A percentile compares a stretch with the other conserved stretches of the same genome.
phyloP scores from a whole-genome alignment of 1,140 invertebrate genomes.

The Choristoneura fumiferana region DNA sequence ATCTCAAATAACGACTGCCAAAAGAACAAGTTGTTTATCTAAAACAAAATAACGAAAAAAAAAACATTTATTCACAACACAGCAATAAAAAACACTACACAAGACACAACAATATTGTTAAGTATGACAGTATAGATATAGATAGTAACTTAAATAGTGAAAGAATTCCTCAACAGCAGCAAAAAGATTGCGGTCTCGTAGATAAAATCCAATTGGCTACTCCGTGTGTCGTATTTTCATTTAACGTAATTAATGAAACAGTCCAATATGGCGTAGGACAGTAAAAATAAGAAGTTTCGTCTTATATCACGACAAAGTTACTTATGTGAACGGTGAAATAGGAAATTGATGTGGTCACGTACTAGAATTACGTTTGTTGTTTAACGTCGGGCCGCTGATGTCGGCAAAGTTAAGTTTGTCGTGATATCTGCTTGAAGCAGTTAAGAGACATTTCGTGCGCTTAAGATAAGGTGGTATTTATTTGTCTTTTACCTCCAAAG shows the following conservation, averaged over 20 bases:
- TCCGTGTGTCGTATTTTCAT: conserved; percentile 16
- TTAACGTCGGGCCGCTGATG: not conserved
- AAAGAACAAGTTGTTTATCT: not conserved
- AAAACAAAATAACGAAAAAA: too few relatives aligned
- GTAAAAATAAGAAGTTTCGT: conserved; percentile 41
- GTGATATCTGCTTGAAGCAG: conserved; percentile 27
- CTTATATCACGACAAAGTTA: conserved; percentile 31
- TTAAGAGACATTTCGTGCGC: conserved; percentile 54
- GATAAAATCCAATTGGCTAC: conserved; percentile 15
- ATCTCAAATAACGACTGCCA: not conserved
- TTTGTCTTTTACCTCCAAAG: conserved; percentile 40
- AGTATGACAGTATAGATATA: too few relatives aligned
- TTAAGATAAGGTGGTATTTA: conserved; percentile 55
- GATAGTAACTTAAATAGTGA: too few relatives aligned
- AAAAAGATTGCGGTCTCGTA: not conserved
- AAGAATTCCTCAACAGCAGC: not conserved
- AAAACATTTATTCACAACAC: too few relatives aligned
- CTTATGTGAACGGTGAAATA: not conserved
- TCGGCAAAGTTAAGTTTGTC: not conserved
- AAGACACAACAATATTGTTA: too few relatives aligned
- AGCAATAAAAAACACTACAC: too few relatives aligned
- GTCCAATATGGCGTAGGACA: not conserved
- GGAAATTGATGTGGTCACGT: not conserved
- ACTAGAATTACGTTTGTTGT: not conserved
- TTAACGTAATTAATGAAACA: conserved; percentile 17